Base-by-base conservation (phyloP, 2,113 vertebrate genomes). In the Tylochromis polylepis region DNA sequence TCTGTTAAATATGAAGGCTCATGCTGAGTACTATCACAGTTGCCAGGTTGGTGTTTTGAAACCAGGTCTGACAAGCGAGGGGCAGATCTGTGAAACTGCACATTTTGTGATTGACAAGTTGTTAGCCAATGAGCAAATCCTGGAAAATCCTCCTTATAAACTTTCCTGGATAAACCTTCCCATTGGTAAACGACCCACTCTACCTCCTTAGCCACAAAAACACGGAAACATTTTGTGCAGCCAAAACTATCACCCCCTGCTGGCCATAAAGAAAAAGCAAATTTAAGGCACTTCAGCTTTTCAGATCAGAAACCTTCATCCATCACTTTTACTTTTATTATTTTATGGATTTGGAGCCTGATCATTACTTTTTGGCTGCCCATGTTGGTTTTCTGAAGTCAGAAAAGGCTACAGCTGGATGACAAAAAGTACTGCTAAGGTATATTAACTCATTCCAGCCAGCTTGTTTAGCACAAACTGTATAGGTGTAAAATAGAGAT, bases 171-270 rank as follows among this genome's bases (percentile, higher is more conserved):
- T 38, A 38, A 65, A 8, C 6, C 6, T 41, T 41, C 62, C 11
- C 34, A 41, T 0, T 8, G 11, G 34, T 22, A 41, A 41, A 22
- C 0, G 4, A 67, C 22, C 20, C 0, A n/a, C 11, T 65, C 60
- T 65, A 65, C 34, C 60, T 65, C 2, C 2, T 22, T 20, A 67
- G 62, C 34, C 62, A 22, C 62, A 67, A 67, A 15, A 14, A 67
- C 34, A 67, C 34, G 8, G 20, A 67, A 67, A 1, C 3, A 14
- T 15, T 67, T 38, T 67, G 11, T 67, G 3, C n/a, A 67, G 22
- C 62, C 11, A 22, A 67, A 67, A 22, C 3, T 67, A 67, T 67
- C 62, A 22, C 62, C 34, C 34, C 36, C 36, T 24, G 41, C 0
- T 67, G 11, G 36, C 12, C 65, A 70, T 70, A 43, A 0, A 1